Percentiles rank a stretch among this genome's conserved stretches.
Conservation (phyloP, 1,140 invertebrate genomes). For the Caenorhabditis briggsae region DNA sequence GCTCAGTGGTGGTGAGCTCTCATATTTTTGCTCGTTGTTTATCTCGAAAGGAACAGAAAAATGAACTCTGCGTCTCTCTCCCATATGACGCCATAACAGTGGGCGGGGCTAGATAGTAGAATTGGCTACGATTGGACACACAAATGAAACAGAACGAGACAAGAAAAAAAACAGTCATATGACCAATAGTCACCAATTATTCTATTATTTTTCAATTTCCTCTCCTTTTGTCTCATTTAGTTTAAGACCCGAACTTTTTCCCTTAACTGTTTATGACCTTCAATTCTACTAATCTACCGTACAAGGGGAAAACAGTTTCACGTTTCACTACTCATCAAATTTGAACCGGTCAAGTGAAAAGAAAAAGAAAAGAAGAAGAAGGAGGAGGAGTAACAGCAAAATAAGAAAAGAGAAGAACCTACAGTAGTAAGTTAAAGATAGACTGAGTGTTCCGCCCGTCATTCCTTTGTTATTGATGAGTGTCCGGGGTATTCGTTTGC, state of each 20-base stretch:
- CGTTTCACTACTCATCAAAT: too few relatives aligned
- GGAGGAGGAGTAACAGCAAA: not conserved
- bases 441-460: not conserved
- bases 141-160: not conserved
- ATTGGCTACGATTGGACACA: conserved; percentile 34
- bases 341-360: too few relatives aligned
- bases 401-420: not conserved
- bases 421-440: conserved; percentile 26
- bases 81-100: not conserved
- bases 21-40: too few relatives aligned
- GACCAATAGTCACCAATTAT: conserved; percentile 20
- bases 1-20: not conserved
- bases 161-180: conserved; percentile 7
- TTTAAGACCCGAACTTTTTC: not conserved
- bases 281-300: conserved; percentile 14
- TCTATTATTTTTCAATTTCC: not conserved
- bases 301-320: not conserved
- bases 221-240: not conserved
- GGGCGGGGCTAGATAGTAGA: conserved; percentile 16
- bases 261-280: not conserved
- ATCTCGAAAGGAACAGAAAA: not conserved
- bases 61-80: not conserved
- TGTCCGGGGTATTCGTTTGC: conserved; percentile 7
- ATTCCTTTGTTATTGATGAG: not conserved
- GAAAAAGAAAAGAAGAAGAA: too few relatives aligned